phyloP scores from a whole-genome alignment of 2,888 invertebrate genomes.

The Hipparchia semele region DNA sequence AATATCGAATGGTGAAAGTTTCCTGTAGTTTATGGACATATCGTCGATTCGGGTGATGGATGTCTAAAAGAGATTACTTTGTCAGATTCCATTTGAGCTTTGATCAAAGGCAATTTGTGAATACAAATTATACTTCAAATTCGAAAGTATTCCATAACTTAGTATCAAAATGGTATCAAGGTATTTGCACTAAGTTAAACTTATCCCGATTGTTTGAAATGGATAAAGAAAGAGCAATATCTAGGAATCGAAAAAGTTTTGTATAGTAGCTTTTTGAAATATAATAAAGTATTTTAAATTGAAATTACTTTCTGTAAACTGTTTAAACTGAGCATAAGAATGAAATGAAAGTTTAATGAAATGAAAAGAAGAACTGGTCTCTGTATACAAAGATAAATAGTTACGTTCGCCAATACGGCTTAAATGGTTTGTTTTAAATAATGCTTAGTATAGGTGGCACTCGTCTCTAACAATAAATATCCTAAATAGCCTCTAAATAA shows the following conservation, averaged over 20 bases:
- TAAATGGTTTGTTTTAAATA: background rate
- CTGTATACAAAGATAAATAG: too few species aligned
- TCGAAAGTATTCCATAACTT: background rate
- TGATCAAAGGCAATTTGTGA: background rate
- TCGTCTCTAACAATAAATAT: slow-evolving; percentile 17
- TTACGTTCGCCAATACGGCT: too few species aligned
- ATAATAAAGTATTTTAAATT: too few species aligned
- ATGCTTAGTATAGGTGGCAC: background rate
- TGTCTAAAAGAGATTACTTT: slow-evolving; percentile 14
- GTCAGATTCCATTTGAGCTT: slow-evolving; percentile 7
- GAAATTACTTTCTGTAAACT: too few species aligned
- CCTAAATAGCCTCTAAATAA: slow-evolving; percentile 10
- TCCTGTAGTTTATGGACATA: slow-evolving; percentile 16
- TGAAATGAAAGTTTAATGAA: too few species aligned
- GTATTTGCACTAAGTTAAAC: background rate
- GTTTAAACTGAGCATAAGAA: too few species aligned
- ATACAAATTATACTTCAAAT: background rate
- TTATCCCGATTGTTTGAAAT: background rate
- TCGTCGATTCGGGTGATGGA: slow-evolving; percentile 12
- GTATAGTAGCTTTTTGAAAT: too few species aligned
- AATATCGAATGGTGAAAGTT: slow-evolving; percentile 22
- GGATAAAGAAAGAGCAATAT: too few species aligned
- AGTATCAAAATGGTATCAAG: background rate
- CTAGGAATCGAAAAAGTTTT: too few species aligned
- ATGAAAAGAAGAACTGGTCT: too few species aligned